phyloP scores from a whole-genome alignment of 2,113 vertebrate genomes.

The Eidolon helvum region DNA sequence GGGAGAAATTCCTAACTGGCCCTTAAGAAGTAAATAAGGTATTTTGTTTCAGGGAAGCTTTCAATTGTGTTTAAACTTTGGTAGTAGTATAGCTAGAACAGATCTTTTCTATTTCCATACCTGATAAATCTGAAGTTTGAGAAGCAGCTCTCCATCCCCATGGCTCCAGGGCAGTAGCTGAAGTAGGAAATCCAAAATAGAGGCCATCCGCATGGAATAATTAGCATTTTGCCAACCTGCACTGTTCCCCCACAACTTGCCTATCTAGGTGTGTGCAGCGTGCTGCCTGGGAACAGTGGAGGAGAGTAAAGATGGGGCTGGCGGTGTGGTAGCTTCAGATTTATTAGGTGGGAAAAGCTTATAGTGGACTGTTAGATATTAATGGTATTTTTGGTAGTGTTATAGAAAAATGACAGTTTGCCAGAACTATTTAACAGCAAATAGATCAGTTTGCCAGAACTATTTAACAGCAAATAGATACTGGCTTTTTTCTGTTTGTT shows the following conservation, averaged over 20 bases:
- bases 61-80: constrained; percentile 24
- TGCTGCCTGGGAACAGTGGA: neutral
- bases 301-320: neutral
- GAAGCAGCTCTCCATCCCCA: neutral
- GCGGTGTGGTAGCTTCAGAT: neutral
- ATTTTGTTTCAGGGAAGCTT: constrained; percentile 36
- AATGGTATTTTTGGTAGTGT: constrained; percentile 3
- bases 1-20: neutral
- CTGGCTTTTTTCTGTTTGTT: constrained; percentile 14
- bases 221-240: neutral
- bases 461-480: neutral
- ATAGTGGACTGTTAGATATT: neutral
- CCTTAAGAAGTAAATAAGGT: constrained; percentile 1
- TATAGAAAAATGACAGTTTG: constrained; percentile 18
- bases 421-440: constrained; percentile 12
- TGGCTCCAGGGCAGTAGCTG: neutral
- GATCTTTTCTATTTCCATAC: neutral
- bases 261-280: neutral
- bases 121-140: constrained; percentile 42
- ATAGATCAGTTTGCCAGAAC: constrained; percentile 21
- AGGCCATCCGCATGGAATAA: constrained; percentile 14
- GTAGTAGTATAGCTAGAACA: neutral
- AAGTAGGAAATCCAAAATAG: constrained; percentile 63
- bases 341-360: constrained; percentile 20
- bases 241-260: neutral